Percentiles rank a stretch among this genome's conserved stretches.
Evolutionary conservation across 2,888 invertebrate genomes (phyloP).

Genomic region (Torymus aiolomorphi): DNA sequence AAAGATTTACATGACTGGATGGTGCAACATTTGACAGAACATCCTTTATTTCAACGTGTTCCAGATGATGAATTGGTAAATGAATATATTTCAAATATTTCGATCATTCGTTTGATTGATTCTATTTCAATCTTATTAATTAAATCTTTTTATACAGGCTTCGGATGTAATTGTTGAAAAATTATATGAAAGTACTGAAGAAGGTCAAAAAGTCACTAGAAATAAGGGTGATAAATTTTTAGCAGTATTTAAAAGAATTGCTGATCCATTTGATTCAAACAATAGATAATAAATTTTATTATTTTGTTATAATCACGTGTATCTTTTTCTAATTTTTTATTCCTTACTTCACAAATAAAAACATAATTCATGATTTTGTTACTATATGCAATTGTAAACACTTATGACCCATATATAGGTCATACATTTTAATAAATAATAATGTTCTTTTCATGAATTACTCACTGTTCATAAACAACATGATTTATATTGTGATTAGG

Average conservation of each 20-base stretch:
- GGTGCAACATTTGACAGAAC: slow-evolving; percentile 91
- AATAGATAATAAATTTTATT: slow-evolving; percentile 53
- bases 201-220: slow-evolving; percentile 97
- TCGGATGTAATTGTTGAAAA: slow-evolving; percentile 91
- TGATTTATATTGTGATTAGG: too few species aligned
- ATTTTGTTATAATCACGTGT: slow-evolving; percentile 24
- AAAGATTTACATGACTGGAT: slow-evolving; percentile 98
- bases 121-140: slow-evolving; percentile 42
- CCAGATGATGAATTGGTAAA: slow-evolving; percentile 86
- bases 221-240: slow-evolving; percentile 95
- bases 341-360: too few species aligned
- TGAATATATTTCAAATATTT: slow-evolving; percentile 22
- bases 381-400: too few species aligned
- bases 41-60: slow-evolving; percentile 91
- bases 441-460: too few species aligned
- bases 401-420: too few species aligned
- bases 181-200: slow-evolving; percentile 95
- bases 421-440: too few species aligned
- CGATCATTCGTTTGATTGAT: slow-evolving; percentile 1
- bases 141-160: slow-evolving; percentile 78
- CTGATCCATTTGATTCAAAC: slow-evolving; percentile 74
- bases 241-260: slow-evolving; percentile 88
- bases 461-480: too few species aligned
- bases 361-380: too few species aligned
- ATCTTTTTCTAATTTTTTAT: background rate